These are phyloP conservation scores for Bergia sp. DNA, from an alignment of 92 coral and sea anemone genomes.

Conservation along the genomic window DNA sequence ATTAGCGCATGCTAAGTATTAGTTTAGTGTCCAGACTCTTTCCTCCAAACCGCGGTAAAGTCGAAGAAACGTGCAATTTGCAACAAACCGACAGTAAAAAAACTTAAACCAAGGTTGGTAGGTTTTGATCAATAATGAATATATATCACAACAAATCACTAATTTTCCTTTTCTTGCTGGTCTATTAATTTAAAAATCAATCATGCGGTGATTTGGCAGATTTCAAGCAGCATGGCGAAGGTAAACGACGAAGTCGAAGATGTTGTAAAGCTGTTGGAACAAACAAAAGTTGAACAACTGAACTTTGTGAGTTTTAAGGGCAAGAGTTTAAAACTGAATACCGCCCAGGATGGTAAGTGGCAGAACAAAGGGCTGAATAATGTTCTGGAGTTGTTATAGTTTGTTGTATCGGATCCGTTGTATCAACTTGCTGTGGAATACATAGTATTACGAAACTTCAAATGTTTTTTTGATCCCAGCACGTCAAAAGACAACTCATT, in stretches of 20 bases:
- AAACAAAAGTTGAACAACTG: slow-evolving; percentile 86
- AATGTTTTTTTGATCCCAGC: too few species aligned
- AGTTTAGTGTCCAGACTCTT: slow-evolving; percentile 13
- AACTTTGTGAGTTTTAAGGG: slow-evolving; percentile 90
- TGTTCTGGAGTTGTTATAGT: not conserved
- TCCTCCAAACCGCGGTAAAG: slow-evolving; percentile 13
- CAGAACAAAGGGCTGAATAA: not conserved
- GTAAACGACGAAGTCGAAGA: slow-evolving; percentile 70
- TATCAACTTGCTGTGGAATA: too few species aligned
- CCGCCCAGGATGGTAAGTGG: slow-evolving; percentile 89
- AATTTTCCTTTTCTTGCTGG: not conserved
- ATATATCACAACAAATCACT: not conserved
- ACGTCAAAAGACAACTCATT: too few species aligned
- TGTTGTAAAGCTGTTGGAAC: slow-evolving; percentile 77
- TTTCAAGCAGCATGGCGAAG: slow-evolving; percentile 47
- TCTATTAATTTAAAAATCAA: not conserved
- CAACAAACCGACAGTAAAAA: not conserved
- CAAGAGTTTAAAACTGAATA: slow-evolving; percentile 79
- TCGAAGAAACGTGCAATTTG: slow-evolving; percentile 20
- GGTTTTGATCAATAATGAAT: not conserved
- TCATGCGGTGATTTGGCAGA: not conserved
- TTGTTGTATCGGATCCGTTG: not conserved
- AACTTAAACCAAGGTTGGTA: not conserved
- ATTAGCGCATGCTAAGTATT: slow-evolving; percentile 1
- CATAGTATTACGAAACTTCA: too few species aligned